Evolutionary conservation across 2,797 vertebrate species (phyloP), one percentile per base, ranked within the genome.

Genomic region (Poecilia picta): DNA sequence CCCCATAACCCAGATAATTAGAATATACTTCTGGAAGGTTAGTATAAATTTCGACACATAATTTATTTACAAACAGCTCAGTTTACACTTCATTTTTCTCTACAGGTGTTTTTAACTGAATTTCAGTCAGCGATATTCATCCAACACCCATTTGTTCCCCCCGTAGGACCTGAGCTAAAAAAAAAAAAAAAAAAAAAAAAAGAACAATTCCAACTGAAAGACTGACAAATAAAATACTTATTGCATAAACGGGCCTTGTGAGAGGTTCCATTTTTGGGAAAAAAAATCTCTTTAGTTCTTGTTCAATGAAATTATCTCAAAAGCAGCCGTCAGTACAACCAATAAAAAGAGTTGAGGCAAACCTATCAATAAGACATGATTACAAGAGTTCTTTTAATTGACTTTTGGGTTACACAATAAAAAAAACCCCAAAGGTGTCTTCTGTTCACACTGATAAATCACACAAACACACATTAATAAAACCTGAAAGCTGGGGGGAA

Each of bases 11-110:
- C 89, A 80, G 80, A 88, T 90, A 84, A 93, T 89, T 92, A 91
- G 86, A 89, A 86, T 83, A 93, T 83, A 87, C 81, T 85, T 83
- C 70, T 72, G 39, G 82, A 87, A 84, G 88, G 87, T 91, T 91
- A 92, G 82, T 85, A 88, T 23, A 94, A 94, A 95, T 91, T 94
- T 94, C 95, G 93, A 95, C 57, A 46, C 47, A 76, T 7, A 49
- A 75, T 85, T 59, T 94, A 95, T 95, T 90, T 92, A 95, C 93
- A 72, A 72, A 82, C 76, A 91, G 85, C 72, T 81, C 82, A 28
- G 78, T 91, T 81, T 81, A 93, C 89, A 62, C 75, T 80, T 80
- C 18, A 45, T 80, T 85, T 57, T 70, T 89, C 80, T 71, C 78
- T 82, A 59, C 59, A 64, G 72, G 84, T 74, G 80, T 81, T 47